Evolutionary conservation across 2,113 vertebrate species (phyloP).

Genomic region (Toxostoma redivivum): DNA sequence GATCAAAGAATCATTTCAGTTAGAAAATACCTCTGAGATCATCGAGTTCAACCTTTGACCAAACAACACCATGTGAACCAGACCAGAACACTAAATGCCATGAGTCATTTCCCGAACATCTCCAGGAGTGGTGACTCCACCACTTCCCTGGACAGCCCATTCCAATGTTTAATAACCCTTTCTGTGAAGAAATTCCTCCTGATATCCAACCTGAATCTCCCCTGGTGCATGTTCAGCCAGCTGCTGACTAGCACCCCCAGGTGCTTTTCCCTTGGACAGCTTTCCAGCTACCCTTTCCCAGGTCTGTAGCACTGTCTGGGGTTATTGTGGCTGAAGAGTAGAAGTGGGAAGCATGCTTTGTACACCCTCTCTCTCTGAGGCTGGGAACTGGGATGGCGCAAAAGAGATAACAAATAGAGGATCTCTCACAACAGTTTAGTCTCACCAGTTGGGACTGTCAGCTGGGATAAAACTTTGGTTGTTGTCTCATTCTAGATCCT

Average conservation of each 20-base stretch:
- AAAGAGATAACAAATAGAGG: not conserved
- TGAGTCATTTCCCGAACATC: rapidly evolving
- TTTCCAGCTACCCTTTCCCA: not conserved
- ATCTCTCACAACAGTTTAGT: not conserved
- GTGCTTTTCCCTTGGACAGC: not conserved
- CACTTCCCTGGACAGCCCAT: not conserved
- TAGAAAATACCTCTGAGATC: not conserved
- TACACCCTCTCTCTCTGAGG: not conserved
- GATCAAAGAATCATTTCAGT: not conserved
- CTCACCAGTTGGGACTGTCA: not conserved
- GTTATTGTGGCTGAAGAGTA: not conserved
- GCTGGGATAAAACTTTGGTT: not conserved
- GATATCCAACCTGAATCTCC: not conserved
- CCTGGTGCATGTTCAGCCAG: rapidly evolving
- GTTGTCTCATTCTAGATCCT: not conserved
- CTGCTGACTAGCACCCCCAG: not conserved
- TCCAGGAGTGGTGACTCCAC: not conserved
- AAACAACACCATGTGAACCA: not conserved
- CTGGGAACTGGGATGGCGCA: not conserved
- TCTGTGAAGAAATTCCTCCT: not conserved
- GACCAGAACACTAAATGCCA: not conserved
- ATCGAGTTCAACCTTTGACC: not conserved
- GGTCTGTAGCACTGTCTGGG: not conserved
- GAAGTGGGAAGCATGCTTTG: not conserved
- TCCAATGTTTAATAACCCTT: not conserved